Evolutionary conservation across 2,113 vertebrate genomes (phyloP), one percentile per base, ranked within the genome.

Genomic region (Sialia sialis): DNA sequence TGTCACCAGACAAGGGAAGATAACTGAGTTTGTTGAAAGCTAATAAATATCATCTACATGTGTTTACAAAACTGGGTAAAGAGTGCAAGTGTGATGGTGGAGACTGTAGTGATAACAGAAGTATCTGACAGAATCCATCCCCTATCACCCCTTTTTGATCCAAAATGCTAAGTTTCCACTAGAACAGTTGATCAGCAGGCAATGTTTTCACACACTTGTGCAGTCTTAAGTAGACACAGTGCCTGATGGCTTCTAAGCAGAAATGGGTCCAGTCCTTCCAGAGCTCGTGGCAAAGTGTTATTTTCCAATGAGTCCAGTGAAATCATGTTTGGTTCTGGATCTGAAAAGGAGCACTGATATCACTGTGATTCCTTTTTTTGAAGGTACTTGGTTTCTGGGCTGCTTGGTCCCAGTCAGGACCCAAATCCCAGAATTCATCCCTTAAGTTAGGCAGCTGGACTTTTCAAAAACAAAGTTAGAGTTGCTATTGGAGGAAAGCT

Each of bases 171-270:
- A 27, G 6, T 49, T 89, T 60, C 81, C 4, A 0, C 13, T 66
- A 13, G n/a, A 43, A 26, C 12, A 44, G 6, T 60, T 74, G 55
- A 34, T 69, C 64, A 52, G 14, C 52, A 56, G 55, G 12, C 4
- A 0, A 25, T 0, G 0, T 60, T 84, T 80, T 64, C 36, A 68
- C 52, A 13, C n/a, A 38, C 11, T 51, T 79, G 23, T 72, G 11
- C 29, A 73, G 36, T 29, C 29, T 63, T 59, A 16, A 18, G 20
- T n/a, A 84, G 54, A 41, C 54, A 64, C 7, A 39, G 29, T 56
- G 32, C 22, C 49, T 41, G 18, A 15, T 48, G n/a, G 6, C 30
- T 69, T 69, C 64, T 54, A 16, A 32, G 16, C 10, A 79, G 52
- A 43, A 68, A 67, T 21, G 32, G 3, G 10, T 52, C 15, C 20